Percentiles rank a stretch among this genome's conserved stretches.
Evolutionary conservation across 1,140 invertebrate genomes (phyloP).

Genomic region (Megathymus violae): DNA sequence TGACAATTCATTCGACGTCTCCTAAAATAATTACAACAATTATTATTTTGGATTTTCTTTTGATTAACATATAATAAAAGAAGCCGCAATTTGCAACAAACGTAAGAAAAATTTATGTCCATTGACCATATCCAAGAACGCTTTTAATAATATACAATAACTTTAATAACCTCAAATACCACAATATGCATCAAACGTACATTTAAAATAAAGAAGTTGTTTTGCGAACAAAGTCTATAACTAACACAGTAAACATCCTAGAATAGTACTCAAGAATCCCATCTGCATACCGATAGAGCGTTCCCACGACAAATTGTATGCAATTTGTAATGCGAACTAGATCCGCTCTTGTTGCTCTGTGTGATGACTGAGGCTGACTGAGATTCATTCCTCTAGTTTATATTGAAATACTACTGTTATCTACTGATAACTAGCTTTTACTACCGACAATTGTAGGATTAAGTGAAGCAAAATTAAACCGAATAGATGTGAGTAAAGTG

Average conservation of each 20-base stretch:
- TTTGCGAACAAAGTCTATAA: too few relatives aligned
- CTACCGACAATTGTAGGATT: background rate
- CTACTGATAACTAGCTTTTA: slow-evolving; percentile 5
- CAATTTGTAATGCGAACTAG: slow-evolving; percentile 25
- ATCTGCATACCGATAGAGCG: slow-evolving; percentile 21
- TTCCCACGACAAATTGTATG: slow-evolving; percentile 12
- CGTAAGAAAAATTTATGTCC: too few relatives aligned
- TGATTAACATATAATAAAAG: too few relatives aligned
- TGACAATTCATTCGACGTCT: too few relatives aligned
- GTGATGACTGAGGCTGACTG: slow-evolving; percentile 19
- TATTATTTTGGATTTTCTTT: too few relatives aligned
- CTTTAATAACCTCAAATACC: too few relatives aligned
- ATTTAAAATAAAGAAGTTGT: too few relatives aligned
- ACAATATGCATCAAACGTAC: too few relatives aligned
- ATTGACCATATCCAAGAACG: too few relatives aligned
- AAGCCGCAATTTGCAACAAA: too few relatives aligned
- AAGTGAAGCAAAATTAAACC: background rate
- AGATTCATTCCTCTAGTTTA: slow-evolving; percentile 14
- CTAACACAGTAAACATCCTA: slow-evolving; percentile 1
- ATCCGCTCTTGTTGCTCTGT: slow-evolving; percentile 8
- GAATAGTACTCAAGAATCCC: slow-evolving; percentile 5
- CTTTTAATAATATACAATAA: too few relatives aligned
- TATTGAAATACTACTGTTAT: background rate
- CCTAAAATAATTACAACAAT: too few relatives aligned
- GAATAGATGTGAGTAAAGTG: background rate